Base-by-base conservation (phyloP, 2,888 invertebrate genomes). In the Cerceris rybyensis region DNA sequence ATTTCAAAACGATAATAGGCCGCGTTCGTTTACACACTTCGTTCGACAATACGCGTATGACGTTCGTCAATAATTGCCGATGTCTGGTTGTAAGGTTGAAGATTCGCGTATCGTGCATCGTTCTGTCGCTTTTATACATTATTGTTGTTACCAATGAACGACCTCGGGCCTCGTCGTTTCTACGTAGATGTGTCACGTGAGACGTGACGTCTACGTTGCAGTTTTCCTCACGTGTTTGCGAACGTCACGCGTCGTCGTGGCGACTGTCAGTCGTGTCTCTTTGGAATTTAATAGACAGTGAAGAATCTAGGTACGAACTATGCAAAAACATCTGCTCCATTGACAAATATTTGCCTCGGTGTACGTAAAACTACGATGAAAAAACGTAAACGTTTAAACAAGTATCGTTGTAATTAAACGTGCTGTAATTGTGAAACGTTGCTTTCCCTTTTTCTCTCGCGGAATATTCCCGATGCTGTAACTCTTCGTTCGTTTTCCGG, bases 211-310 rank as follows among this genome's bases (percentile, higher is more conserved):
- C 57, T 66, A 58, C 61, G 67, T 59, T 70, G 65, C 77, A 77
- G 54, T 65, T 70, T 70, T 54, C 54, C 78, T 74, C 81, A 72
- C 86, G 83, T 85, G 86, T 78, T 68, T 68, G 55, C 61, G 65
- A 75, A 85, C 83, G 86, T 86, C 85, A 87, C 75, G 75, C 81
- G 84, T 84, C 67, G 49, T 55, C 69, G 61, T 75, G 71, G 61
- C 67, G 68, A 75, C 73, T 46, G 52, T 46, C 52, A 9, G 13
- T 65, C 16, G 42, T 39, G 39, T 49, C 59, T 14, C 54, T 54
- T 43, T 7, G 28, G 49, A 60, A 8, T 13, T 13, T 7, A 11
- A 50, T 17, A 14, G 28, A 54, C 52, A 13, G 6, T 7, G 28
- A 49, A 17, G 49, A 61, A 28, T 49, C 41, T n/a, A 6, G 41